Base-by-base conservation (phyloP, 2,888 invertebrate species). In the Apamea monoglypha region DNA sequence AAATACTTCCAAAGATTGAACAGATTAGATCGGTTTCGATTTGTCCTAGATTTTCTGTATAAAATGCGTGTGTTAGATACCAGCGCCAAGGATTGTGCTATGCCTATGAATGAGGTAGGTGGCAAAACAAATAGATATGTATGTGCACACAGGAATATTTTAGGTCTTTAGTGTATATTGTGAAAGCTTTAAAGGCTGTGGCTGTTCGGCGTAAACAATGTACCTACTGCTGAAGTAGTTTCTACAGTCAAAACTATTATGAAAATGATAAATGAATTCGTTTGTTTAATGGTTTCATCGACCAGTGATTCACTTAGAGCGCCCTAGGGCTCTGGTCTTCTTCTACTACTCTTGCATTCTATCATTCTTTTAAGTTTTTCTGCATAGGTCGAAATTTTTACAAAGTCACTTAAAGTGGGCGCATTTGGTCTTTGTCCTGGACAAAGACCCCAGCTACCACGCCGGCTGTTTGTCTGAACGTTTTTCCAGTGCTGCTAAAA, bases 1-100 rank as follows among this genome's bases (percentile, higher is more conserved):
- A 87, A 87, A 68, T 84, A 76, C 56, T 76, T 74, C 53, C 50
- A 36, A 71, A 36, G 76, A 74, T 84, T 84, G 85, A 36, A 25
- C 36, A 59, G 84, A 79, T 84, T 84, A 68, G 32, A 87, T 76
- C 14, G 59, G 29, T 61, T 76, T 47, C 18, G 53, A 50, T 64
- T 69, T 78, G 61, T 73, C 18, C 70, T 71, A 74, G 63, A 69
- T 76, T 75, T 74, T 75, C 40, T 69, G 67, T 72, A 83, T 72
- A 66, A 74, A 77, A 69, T 29, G 21, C 61, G 44, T 69, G 83
- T 3, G 16, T 50, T 29, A 64, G 66, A 69, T 86, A 44, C n/a
- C 8, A 36, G 63, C 25, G 25, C 6, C 18, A 8, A 56, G n/a
- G 29, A 66, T 63, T 71, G 67, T 40, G 53, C 29, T 32, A 44